A percentile compares a stretch with the other conserved stretches of the same genome.
Conservation (phyloP, 2,888 invertebrate genomes). For the Neuroscelio doddi region DNA sequence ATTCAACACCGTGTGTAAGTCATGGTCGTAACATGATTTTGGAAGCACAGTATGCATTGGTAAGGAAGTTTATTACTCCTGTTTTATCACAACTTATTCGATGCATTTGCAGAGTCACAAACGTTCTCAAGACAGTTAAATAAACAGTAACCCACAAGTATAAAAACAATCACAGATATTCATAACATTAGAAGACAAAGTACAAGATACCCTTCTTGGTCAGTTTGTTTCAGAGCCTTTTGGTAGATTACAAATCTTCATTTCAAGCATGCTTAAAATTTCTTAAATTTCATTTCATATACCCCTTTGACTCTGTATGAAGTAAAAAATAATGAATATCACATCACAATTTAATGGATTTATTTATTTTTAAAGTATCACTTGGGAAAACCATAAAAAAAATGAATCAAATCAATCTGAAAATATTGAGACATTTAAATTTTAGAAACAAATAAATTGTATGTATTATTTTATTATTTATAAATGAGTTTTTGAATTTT, state of each 20-base stretch:
- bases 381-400: no score
- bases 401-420: no score
- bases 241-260: background rate
- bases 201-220: background rate
- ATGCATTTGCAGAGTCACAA: background rate
- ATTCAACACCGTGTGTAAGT: conserved; percentile 13
- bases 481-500: no score
- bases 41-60: conserved; percentile 30
- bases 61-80: background rate
- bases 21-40: conserved; percentile 35
- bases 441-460: no score
- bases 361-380: no score
- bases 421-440: no score
- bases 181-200: conserved; percentile 14
- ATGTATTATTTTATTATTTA: no score
- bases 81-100: conserved; percentile 5
- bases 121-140: conserved; percentile 4
- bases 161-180: conserved; percentile 21
- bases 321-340: no score
- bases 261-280: no score
- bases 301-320: no score
- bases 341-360: no score
- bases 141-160: conserved; percentile 16
- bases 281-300: no score
- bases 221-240: background rate